Evolutionary conservation across 2,113 vertebrate genomes (phyloP), one percentile per base, ranked within the genome.

Genomic region (Struthidea cinerea): DNA sequence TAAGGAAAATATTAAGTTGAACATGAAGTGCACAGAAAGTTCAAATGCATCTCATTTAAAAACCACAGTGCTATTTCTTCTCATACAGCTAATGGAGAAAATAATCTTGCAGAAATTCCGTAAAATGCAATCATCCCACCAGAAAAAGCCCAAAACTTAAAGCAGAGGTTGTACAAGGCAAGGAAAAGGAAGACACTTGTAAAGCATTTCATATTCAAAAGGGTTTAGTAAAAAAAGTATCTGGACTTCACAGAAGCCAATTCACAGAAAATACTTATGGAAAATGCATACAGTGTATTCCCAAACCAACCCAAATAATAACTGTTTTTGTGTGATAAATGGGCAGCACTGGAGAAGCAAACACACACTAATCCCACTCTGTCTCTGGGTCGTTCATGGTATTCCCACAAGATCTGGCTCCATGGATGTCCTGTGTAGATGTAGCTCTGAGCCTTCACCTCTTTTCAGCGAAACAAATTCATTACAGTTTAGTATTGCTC

Each of bases 391-490:
- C 74, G 37, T 60, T 68, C 41, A 65, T 3, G 3, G 17, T 64
- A 65, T 85, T 93, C 79, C 76, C 37, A 5, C 28, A 70, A 56
- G 59, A 42, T 94, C 78, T 46, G 67, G 23, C n/a, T 69, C 52
- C 24, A 2, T 10, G 50, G 10, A 68, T 64, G 42, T 57, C 87
- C 46, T 37, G 30, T 16, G 35, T 77, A 42, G 47, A n/a, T 37
- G 41, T 3, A 88, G 57, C 50, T 79, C 46, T 52, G n/a, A 89
- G 50, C 59, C 14, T 87, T 87, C 67, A 83, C 68, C 59, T 84
- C 70, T 75, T 49, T 77, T 13, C 77, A 95, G 83, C 24, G 79
- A 88, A 94, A 68, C n/a, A 94, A 89, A 87, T 91, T 89, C 82
- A 55, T 90, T 92, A 78, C n/a, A 41, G 33, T 70, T 81, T 70